A percentile compares a stretch with the other conserved stretches of the same genome.
These are phyloP conservation scores for Panthera leo DNA, from an alignment of 2,113 vertebrate genomes.

Conservation along the genomic window DNA sequence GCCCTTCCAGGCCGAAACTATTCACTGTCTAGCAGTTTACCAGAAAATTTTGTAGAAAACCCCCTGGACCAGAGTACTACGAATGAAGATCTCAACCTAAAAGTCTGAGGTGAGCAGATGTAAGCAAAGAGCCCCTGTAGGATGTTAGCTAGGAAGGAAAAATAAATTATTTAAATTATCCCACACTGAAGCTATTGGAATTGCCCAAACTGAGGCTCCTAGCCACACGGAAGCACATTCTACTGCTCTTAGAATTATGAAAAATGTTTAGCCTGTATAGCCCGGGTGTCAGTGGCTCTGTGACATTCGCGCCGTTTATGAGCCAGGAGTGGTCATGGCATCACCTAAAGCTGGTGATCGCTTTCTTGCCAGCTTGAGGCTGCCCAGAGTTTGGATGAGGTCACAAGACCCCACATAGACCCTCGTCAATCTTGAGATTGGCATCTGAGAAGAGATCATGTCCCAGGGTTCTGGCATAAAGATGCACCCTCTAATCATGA, in stretches of 20 bases:
- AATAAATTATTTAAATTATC: neutral
- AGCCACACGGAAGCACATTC: neutral
- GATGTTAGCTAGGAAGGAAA: neutral
- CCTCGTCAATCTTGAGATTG: fast-evolving
- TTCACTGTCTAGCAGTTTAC: too few species aligned
- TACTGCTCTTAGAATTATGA: neutral
- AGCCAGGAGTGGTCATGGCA: neutral
- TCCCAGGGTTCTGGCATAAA: neutral
- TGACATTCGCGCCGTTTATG: fast-evolving
- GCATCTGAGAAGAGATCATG: neutral
- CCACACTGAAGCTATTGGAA: too few species aligned
- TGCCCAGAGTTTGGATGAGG: too few species aligned
- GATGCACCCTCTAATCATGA: fast-evolving
- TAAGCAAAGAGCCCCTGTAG: neutral
- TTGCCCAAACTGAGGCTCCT: neutral
- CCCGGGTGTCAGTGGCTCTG: neutral
- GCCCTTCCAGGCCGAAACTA: neutral
- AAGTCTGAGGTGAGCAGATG: too few species aligned
- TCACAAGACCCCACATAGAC: neutral
- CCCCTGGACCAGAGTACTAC: fast-evolving
- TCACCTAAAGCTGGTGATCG: neutral
- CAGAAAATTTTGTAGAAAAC: too few species aligned
- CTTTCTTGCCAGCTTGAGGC: neutral
- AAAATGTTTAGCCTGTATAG: fast-evolving
- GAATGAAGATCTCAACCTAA: too few species aligned